Evolutionary conservation across 2,113 vertebrate species (phyloP).

Genomic region (Xiphias gladius): DNA sequence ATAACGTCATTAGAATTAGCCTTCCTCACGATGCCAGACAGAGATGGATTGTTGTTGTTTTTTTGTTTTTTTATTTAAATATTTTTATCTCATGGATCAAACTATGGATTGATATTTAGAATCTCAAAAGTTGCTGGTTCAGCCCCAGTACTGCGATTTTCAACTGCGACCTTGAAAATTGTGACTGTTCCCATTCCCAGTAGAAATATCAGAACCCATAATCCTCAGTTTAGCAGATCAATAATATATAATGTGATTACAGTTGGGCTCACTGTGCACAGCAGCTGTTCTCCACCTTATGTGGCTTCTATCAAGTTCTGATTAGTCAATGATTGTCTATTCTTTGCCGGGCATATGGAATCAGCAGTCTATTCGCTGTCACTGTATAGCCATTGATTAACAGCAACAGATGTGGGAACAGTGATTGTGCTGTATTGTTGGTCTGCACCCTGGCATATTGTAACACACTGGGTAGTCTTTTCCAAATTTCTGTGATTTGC

Average conservation of each 20-base stretch:
- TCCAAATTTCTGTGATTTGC: conserved; percentile 71
- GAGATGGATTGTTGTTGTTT: neutral
- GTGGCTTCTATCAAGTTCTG: conserved; percentile 76
- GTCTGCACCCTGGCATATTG: conserved; percentile 50
- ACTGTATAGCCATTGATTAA: conserved; percentile 83
- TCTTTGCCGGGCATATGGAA: conserved; percentile 78
- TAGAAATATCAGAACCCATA: conserved; percentile 59
- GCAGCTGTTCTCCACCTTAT: conserved; percentile 70
- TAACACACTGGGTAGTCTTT: conserved; percentile 61
- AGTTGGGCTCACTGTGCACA: conserved; percentile 59
- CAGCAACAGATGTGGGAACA: conserved; percentile 69
- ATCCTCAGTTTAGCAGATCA: conserved; percentile 69
- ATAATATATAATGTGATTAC: conserved; percentile 78
- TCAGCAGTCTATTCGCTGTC: conserved; percentile 76
- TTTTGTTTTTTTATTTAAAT: neutral
- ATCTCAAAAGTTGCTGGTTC: neutral
- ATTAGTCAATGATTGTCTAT: conserved; percentile 82
- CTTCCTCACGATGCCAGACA: neutral
- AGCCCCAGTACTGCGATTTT: neutral
- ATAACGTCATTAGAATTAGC: conserved; percentile 3
- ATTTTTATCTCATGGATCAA: conserved; percentile 15
- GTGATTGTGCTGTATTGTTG: conserved; percentile 78
- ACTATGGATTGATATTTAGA: conserved; percentile 8
- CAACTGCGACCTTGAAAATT: conserved; percentile 47
- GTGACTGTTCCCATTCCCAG: conserved; percentile 29